Conservation (phyloP, 2,888 invertebrate species). For the Autographa pulchrina region DNA sequence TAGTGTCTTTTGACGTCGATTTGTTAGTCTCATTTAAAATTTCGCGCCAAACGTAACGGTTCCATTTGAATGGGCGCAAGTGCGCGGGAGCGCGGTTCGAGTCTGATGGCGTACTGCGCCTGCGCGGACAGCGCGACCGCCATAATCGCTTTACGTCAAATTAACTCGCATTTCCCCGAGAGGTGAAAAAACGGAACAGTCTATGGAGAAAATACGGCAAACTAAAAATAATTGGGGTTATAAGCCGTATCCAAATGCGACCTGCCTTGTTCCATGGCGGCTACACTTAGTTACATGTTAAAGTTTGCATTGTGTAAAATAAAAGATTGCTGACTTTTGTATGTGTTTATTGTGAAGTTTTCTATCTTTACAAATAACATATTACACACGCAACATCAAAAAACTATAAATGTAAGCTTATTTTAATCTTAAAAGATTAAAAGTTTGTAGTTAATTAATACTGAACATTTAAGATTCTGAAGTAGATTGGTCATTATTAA, state of each 20-base stretch:
- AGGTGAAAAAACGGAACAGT: constrained; percentile 83
- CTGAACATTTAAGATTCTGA: not conserved
- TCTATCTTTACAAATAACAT: too few species aligned
- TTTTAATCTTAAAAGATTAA: too few species aligned
- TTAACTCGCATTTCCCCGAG: constrained; percentile 84
- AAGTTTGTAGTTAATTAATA: not conserved
- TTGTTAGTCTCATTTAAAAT: constrained; percentile 53
- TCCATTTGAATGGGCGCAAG: constrained; percentile 50
- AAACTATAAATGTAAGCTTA: too few species aligned
- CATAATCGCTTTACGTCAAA: constrained; percentile 81
- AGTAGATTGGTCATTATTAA: not conserved
- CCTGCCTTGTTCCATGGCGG: not conserved
- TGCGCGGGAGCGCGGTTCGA: constrained; percentile 76
- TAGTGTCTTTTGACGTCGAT: constrained; percentile 26
- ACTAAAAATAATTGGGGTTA: constrained; percentile 82
- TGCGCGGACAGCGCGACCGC: constrained; percentile 66
- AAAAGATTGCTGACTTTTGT: not conserved
- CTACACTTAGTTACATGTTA: not conserved
- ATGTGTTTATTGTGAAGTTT: not conserved
- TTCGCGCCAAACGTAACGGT: constrained; percentile 66
- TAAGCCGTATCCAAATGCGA: constrained; percentile 63
- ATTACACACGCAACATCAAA: too few species aligned
- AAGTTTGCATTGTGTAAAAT: not conserved
- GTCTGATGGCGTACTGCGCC: constrained; percentile 76
- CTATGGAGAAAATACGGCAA: constrained; percentile 81